phyloP scores from a whole-genome alignment of 2,888 invertebrate species.

The Melolontha melolontha region DNA sequence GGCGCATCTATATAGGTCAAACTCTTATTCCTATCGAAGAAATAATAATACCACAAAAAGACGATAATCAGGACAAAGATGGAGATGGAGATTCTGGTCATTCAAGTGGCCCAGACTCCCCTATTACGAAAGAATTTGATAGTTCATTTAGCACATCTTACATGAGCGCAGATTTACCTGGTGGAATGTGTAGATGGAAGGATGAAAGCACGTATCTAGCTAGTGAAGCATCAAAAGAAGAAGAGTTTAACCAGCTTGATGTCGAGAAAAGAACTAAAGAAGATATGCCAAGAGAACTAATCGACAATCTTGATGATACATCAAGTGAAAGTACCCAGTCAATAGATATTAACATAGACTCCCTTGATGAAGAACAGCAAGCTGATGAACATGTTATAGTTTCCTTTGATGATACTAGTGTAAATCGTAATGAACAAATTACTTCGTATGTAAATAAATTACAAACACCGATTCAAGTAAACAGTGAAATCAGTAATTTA shows the following conservation, averaged over 20 bases:
- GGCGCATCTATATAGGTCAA: conserved; percentile 69
- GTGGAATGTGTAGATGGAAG: conserved; percentile 84
- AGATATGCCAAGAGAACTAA: too few relatives aligned
- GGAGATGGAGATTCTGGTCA: conserved; percentile 73
- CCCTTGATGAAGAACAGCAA: too few relatives aligned
- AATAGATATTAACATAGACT: too few relatives aligned
- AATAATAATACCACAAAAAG: conserved; percentile 49
- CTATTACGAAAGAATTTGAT: conserved; percentile 42
- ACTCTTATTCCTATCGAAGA: conserved; percentile 56
- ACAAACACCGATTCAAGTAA: neutral
- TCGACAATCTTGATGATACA: too few relatives aligned
- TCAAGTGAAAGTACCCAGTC: too few relatives aligned
- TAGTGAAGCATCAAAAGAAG: conserved; percentile 61
- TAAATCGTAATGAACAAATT: conserved; percentile 8
- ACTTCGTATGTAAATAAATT: neutral
- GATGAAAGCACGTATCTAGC: conserved; percentile 84
- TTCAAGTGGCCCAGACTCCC: conserved; percentile 68
- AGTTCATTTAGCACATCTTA: conserved; percentile 70
- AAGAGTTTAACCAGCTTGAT: too few relatives aligned
- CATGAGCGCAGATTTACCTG: conserved; percentile 80
- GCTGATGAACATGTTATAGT: neutral
- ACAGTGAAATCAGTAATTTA: neutral
- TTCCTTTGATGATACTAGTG: conserved; percentile 16
- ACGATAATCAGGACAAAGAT: conserved; percentile 68
- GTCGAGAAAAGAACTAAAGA: too few relatives aligned